These are phyloP conservation scores for Trachelipus rathkii DNA, from an alignment of 1,140 invertebrate species.

Conservation along the genomic window DNA sequence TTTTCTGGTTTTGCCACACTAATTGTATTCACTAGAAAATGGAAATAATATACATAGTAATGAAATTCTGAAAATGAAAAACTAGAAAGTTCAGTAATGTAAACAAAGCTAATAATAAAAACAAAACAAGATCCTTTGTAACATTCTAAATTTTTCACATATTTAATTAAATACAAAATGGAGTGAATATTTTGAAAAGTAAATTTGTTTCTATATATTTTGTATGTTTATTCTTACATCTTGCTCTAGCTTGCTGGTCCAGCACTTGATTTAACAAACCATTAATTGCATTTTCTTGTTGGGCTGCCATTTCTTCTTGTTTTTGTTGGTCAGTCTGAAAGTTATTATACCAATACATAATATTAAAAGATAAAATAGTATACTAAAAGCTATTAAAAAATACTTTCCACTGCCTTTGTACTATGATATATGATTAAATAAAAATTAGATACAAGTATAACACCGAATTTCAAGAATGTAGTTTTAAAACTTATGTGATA, in stretches of 20 bases:
- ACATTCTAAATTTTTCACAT: too few relatives aligned
- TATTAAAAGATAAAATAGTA: not conserved
- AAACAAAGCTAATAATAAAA: too few relatives aligned
- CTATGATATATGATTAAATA: not conserved
- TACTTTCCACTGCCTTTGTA: not conserved
- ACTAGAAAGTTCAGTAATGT: too few relatives aligned
- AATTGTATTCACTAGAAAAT: constrained; percentile 80
- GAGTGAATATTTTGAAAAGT: too few relatives aligned
- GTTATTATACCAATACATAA: not conserved
- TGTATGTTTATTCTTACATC: not conserved
- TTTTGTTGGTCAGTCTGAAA: not conserved
- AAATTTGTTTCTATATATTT: not conserved
- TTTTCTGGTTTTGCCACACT: constrained; percentile 92
- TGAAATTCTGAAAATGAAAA: too few relatives aligned
- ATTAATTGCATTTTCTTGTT: not conserved
- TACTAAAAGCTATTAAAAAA: not conserved
- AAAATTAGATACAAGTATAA: not conserved
- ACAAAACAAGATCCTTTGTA: too few relatives aligned
- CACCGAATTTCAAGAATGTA: not conserved
- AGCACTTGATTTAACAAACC: not conserved
- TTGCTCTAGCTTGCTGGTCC: not conserved
- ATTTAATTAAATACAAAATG: too few relatives aligned
- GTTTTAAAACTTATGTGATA: too few relatives aligned
- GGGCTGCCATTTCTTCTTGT: not conserved
- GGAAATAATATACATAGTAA: too few relatives aligned